Evolutionary conservation across 2,113 vertebrate species (phyloP).

Genomic region (Zingel zingel): DNA sequence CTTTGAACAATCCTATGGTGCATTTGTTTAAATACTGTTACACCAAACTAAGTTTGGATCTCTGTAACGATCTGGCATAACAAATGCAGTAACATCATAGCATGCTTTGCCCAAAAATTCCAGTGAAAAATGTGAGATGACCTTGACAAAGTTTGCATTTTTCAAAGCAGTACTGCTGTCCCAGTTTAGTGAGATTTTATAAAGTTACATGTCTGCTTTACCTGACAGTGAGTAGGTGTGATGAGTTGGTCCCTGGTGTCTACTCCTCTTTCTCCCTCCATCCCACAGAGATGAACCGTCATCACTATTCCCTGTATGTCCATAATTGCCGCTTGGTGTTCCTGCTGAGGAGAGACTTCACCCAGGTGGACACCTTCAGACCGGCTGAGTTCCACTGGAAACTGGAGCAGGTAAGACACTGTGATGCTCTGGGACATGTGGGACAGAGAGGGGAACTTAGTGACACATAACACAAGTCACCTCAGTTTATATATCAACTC

Average conservation of each 20-base stretch:
- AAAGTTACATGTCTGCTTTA: slow-evolving; percentile 21
- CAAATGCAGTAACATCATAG: background rate
- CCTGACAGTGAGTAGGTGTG: slow-evolving; percentile 37
- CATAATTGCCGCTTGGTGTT: slow-evolving; percentile 98
- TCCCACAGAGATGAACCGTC: slow-evolving; percentile 95
- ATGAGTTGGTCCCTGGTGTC: slow-evolving; percentile 37
- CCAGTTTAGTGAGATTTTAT: slow-evolving; percentile 12
- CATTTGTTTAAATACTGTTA: background rate
- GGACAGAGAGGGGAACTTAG: background rate
- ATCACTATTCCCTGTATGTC: slow-evolving; percentile 96
- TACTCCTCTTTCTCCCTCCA: slow-evolving; percentile 21
- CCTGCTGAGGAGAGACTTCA: slow-evolving; percentile 94
- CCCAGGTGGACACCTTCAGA: slow-evolving; percentile 94
- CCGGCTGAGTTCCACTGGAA: slow-evolving; percentile 99
- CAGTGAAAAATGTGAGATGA: slow-evolving; percentile 9
- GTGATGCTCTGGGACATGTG: background rate
- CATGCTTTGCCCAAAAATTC: background rate
- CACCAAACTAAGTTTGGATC: background rate
- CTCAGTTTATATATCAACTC: background rate
- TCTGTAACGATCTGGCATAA: background rate
- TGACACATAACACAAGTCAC: background rate
- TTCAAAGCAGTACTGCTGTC: slow-evolving; percentile 25
- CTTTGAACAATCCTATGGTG: background rate
- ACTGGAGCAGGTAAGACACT: slow-evolving; percentile 91
- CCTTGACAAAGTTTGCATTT: slow-evolving; percentile 12